Conservation (phyloP, 2,113 vertebrate genomes). For the Orcinus orca region DNA sequence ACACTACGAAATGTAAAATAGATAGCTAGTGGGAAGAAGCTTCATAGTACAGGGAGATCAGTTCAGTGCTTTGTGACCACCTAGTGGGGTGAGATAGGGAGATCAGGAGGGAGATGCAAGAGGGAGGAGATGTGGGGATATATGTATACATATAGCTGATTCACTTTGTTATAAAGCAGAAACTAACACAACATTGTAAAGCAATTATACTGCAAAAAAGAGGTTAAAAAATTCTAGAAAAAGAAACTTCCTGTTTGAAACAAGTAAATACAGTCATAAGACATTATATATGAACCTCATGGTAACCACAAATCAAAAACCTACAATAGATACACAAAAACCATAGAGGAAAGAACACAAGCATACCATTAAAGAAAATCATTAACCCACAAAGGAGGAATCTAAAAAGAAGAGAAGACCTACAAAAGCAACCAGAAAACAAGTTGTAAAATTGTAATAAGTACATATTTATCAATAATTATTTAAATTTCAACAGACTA, state of each 20-base stretch:
- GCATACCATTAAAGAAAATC: not conserved
- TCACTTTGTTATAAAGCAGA: too few relatives aligned
- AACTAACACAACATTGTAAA: too few relatives aligned
- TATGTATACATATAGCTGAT: too few relatives aligned
- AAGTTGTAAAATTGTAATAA: not conserved
- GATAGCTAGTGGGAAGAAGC: too few relatives aligned
- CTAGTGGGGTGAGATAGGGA: too few relatives aligned
- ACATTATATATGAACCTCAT: not conserved
- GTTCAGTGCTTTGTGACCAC: too few relatives aligned
- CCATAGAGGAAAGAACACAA: not conserved
- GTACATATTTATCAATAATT: not conserved
- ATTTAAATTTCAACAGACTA: not conserved
- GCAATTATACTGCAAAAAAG: too few relatives aligned
- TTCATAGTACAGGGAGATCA: too few relatives aligned
- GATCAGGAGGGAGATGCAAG: too few relatives aligned
- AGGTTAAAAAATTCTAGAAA: too few relatives aligned
- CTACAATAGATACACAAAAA: not conserved
- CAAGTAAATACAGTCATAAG: not conserved
- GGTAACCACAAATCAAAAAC: not conserved
- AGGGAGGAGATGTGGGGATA: too few relatives aligned
- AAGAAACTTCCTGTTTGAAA: not conserved
- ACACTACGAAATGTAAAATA: too few relatives aligned
- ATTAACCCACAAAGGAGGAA: not conserved
- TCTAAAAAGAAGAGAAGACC: not conserved
- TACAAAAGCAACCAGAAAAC: not conserved